Conservation (phyloP, 2,113 vertebrate species). For the Anas platyrhynchos region DNA sequence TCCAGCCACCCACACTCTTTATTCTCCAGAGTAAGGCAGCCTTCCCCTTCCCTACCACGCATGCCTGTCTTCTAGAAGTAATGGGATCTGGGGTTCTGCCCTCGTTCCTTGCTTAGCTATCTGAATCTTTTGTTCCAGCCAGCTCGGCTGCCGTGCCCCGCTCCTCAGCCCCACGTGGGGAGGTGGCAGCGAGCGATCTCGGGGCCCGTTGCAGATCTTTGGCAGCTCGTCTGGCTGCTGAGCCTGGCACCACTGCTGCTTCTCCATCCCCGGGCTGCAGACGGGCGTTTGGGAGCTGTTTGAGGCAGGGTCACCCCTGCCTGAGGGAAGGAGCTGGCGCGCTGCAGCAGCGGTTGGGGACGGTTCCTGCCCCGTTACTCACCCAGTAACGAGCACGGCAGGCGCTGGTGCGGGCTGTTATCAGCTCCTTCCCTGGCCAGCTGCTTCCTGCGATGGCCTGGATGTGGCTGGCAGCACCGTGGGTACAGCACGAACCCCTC, state of each 20-base stretch:
- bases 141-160: neutral
- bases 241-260: neutral
- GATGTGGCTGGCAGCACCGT: neutral
- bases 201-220: neutral
- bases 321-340: rapidly evolving
- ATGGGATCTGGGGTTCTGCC: neutral
- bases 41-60: neutral
- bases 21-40: neutral
- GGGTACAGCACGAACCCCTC: neutral
- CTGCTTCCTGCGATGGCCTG: neutral
- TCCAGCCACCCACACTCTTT: neutral
- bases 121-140: neutral
- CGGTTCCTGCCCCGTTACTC: neutral
- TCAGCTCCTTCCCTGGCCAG: neutral
- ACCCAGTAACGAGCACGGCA: neutral
- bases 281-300: rapidly evolving
- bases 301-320: neutral
- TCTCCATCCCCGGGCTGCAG: neutral
- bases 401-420: neutral
- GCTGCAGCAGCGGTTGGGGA: neutral
- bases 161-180: rapidly evolving
- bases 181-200: rapidly evolving
- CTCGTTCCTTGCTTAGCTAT: neutral
- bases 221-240: neutral
- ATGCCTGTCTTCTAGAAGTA: slow-evolving; percentile 31